Percentiles rank a stretch among this genome's conserved stretches.
phyloP scores from a whole-genome alignment of 1,140 invertebrate genomes.

The Caenorhabditis tropicalis region DNA sequence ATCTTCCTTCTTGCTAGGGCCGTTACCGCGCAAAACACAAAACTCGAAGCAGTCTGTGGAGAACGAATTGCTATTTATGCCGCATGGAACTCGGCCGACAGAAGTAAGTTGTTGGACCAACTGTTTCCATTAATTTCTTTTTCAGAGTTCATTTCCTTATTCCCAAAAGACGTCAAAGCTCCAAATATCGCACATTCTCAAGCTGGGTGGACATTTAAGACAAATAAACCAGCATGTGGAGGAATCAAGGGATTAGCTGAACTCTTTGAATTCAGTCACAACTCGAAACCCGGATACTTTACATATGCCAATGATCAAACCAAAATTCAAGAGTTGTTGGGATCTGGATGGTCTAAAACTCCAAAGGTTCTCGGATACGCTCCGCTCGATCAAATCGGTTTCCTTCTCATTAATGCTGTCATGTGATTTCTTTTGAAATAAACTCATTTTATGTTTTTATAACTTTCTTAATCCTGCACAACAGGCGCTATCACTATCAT shows the following conservation, averaged over 20 bases:
- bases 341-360: neutral
- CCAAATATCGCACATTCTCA: neutral
- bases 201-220: neutral
- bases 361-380: neutral
- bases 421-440: neutral
- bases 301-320: neutral
- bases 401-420: neutral
- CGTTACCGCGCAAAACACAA: too few species aligned
- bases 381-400: slow-evolving; percentile 13
- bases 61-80: neutral
- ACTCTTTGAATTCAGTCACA: neutral
- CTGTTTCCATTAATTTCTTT: neutral
- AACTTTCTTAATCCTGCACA: neutral
- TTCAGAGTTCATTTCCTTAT: neutral
- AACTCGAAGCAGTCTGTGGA: neutral
- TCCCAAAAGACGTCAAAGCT: neutral
- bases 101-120: neutral
- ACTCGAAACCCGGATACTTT: neutral
- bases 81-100: neutral
- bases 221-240: neutral
- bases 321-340: neutral
- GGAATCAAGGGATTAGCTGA: slow-evolving; percentile 23
- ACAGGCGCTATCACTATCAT: too few species aligned
- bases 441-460: neutral
- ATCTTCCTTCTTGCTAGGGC: neutral